Evolutionary conservation across 2,113 vertebrate genomes (phyloP), one percentile per base, ranked within the genome.

Genomic region (Osmerus eperlanus): DNA sequence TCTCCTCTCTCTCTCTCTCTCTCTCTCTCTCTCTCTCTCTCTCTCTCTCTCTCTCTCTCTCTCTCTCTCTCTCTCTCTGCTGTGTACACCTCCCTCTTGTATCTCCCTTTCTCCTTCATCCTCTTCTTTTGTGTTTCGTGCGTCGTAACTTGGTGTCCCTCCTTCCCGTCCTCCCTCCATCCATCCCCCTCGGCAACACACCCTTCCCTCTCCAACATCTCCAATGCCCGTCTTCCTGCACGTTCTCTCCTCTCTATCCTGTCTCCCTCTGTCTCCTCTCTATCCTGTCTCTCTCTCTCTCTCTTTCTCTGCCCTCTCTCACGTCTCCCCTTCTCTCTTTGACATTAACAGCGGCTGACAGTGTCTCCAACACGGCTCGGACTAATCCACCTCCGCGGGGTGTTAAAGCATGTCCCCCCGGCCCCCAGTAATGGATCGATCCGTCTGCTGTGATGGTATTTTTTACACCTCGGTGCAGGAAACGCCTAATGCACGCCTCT

Each of bases 381-480:
- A 90, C 94, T 95, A 95, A 95, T 94, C 94, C 93, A 91, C 94
- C 92, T 87, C 95, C 93, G 93, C 90, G 90, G 92, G 90, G 90
- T 89, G 91, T 91, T 88, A 86, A 90, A 89, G 92, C 90, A 84
- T 79, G 86, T 91, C 90, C 91, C 65, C 76, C 84, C 89, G 84
- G 91, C 68, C 78, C 79, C 92, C 92, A 84, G 89, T 92, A 93
- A 95, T 93, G 91, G 93, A 95, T 93, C 87, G 91, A 84, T 91
- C 82, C 80, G 71, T 52, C 84, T 89, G 58, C 85, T 85, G 87
- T 86, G 80, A 84, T 92, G 91, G 91, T 91, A 88, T 93, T 93
- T 96, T 92, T 92, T 89, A 91, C 90, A 92, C 90, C 87, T 90
- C 74, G 68, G 78, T 83, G 83, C 78, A 76, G 83, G 78, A 75